A percentile compares a stretch with the other conserved stretches of the same genome.
These are phyloP conservation scores for Corydoras maculifer DNA, from an alignment of 2,113 vertebrate genomes.

Conservation along the genomic window DNA sequence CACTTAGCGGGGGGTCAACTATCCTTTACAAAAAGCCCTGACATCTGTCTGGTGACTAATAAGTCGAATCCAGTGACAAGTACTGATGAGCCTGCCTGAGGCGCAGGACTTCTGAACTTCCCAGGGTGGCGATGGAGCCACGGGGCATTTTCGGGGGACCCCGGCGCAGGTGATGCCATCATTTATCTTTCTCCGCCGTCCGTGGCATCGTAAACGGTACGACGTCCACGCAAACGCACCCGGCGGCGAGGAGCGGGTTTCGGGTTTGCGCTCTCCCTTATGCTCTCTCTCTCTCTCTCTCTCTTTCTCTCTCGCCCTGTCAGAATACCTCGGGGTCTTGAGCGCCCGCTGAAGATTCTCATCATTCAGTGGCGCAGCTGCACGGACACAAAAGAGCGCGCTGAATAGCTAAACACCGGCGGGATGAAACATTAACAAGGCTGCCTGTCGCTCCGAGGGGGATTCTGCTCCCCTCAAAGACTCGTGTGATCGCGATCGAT, in stretches of 20 bases:
- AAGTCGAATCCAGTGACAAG: constrained; percentile 60
- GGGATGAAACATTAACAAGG: constrained; percentile 67
- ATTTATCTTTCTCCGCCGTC: constrained; percentile 27
- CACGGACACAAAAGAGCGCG: constrained; percentile 53
- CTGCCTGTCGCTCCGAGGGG: constrained; percentile 46
- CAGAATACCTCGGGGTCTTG: constrained; percentile 23
- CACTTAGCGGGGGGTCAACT: constrained; percentile 56
- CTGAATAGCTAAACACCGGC: constrained; percentile 58
- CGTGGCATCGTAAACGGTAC: too few relatives aligned
- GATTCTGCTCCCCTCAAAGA: constrained; percentile 43
- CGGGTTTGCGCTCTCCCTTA: constrained; percentile 10
- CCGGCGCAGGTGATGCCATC: constrained; percentile 25
- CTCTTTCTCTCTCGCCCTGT: constrained; percentile 6
- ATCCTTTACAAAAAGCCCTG: constrained; percentile 63
- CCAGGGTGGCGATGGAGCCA: too few relatives aligned
- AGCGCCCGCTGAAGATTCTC: constrained; percentile 27
- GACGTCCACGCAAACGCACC: too few relatives aligned
- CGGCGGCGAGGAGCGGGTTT: too few relatives aligned
- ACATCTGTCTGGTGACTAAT: constrained; percentile 69
- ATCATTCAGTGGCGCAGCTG: constrained; percentile 39
- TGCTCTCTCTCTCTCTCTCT: not conserved
- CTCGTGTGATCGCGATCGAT: constrained; percentile 43
- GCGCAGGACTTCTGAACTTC: constrained; percentile 4
- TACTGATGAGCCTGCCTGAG: constrained; percentile 65
- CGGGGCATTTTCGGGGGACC: not conserved